A percentile compares a stretch with the other conserved stretches of the same genome.
phyloP scores from a whole-genome alignment of 2,888 invertebrate genomes.

The Oscheius sp. region DNA sequence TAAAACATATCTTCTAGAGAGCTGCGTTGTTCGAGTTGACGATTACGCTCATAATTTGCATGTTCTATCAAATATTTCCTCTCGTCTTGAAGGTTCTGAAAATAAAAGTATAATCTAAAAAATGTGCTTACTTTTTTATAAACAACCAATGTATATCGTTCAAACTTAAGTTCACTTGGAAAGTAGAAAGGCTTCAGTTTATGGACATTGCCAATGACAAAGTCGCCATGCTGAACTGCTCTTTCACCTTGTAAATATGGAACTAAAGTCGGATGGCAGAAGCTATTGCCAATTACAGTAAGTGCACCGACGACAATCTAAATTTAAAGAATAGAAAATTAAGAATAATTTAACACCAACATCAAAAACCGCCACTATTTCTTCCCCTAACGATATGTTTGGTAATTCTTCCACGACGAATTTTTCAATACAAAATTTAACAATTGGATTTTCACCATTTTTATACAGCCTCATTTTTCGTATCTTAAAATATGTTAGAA shows the following conservation, averaged over 20 bases:
- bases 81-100: slow-evolving; percentile 1
- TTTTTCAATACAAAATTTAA: background rate
- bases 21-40: background rate
- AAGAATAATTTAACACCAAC: too few species aligned
- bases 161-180: background rate
- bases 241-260: background rate
- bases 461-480: background rate
- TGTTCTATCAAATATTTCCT: background rate
- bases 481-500: background rate
- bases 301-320: background rate
- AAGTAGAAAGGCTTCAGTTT: slow-evolving; percentile 10
- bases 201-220: slow-evolving; percentile 19
- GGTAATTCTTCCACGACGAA: background rate
- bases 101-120: too few species aligned
- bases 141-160: background rate
- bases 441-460: background rate
- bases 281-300: slow-evolving; percentile 11
- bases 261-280: slow-evolving; percentile 1
- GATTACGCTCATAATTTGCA: background rate
- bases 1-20: background rate
- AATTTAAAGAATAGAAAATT: too few species aligned
- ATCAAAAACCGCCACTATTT: slow-evolving; percentile 6
- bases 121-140: too few species aligned
- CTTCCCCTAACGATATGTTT: background rate
- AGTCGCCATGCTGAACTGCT: background rate